These are phyloP conservation scores for Pomatorhinus ruficollis DNA, from an alignment of 2,113 vertebrate genomes.

Conservation along the genomic window DNA sequence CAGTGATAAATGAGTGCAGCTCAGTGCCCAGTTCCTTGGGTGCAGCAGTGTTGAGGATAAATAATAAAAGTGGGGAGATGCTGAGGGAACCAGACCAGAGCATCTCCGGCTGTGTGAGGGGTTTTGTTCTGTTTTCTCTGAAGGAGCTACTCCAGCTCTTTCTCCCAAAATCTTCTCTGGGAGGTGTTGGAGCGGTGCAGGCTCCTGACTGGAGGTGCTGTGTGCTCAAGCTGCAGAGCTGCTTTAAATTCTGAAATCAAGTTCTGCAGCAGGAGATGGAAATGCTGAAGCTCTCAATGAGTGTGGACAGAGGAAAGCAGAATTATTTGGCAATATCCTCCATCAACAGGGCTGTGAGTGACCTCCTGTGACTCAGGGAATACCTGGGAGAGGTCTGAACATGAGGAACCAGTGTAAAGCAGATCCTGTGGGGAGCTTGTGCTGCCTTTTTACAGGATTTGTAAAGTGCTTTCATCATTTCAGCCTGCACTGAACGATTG, in stretches of 20 bases:
- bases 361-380: background rate
- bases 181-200: background rate
- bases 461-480: background rate
- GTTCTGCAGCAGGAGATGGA: background rate
- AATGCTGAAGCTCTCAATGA: background rate
- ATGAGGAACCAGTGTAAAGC: background rate
- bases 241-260: background rate
- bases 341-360: background rate
- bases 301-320: background rate
- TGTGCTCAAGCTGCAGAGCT: background rate
- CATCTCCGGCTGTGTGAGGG: too few species aligned
- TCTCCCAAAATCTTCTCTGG: background rate
- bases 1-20: background rate
- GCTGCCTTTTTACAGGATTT: background rate
- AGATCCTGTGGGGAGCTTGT: background rate
- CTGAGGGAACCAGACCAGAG: fast-evolving
- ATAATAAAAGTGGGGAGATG: background rate
- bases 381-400: fast-evolving
- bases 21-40: background rate
- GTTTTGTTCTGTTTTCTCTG: background rate
- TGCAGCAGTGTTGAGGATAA: background rate
- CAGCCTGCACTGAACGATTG: background rate
- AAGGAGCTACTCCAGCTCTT: background rate
- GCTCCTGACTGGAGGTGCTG: background rate
- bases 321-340: background rate